Evolutionary conservation across 2,888 invertebrate genomes (phyloP).

Genomic region (Eueremaeus valkanovi): DNA sequence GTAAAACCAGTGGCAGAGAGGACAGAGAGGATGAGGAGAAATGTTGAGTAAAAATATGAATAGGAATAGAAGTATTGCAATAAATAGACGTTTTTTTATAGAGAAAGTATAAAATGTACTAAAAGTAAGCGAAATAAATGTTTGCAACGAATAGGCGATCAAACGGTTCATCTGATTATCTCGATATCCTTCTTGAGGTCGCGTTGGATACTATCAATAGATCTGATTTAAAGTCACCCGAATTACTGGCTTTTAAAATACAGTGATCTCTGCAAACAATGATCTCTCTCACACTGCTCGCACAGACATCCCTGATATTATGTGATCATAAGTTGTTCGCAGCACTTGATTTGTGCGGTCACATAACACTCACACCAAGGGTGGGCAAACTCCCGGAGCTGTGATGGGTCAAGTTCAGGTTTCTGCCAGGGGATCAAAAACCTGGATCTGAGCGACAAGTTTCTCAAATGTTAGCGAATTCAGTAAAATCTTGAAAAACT

Average conservation of each 20-base stretch:
- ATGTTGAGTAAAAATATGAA: not conserved
- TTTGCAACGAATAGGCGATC: not conserved
- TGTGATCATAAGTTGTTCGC: constrained; percentile 1
- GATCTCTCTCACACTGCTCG: not conserved
- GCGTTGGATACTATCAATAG: not conserved
- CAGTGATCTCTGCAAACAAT: not conserved
- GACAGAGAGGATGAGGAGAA: not conserved
- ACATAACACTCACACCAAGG: constrained; percentile 14
- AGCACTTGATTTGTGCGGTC: constrained; percentile 28
- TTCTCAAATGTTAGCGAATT: not conserved
- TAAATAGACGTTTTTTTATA: no score
- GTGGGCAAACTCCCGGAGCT: no score
- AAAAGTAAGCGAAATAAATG: not conserved
- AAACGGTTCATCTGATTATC: no score
- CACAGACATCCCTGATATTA: not conserved
- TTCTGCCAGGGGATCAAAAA: no score
- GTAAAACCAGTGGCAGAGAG: constrained; percentile 12
- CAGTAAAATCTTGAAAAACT: no score
- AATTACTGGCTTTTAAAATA: not conserved
- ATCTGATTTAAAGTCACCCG: not conserved
- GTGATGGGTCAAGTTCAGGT: no score
- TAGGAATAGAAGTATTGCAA: not conserved
- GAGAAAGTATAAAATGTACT: not conserved
- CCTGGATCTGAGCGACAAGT: not conserved
- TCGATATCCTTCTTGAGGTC: constrained; percentile 23